phyloP scores from a whole-genome alignment of 2,888 invertebrate species.

The Catocala fraxini region DNA sequence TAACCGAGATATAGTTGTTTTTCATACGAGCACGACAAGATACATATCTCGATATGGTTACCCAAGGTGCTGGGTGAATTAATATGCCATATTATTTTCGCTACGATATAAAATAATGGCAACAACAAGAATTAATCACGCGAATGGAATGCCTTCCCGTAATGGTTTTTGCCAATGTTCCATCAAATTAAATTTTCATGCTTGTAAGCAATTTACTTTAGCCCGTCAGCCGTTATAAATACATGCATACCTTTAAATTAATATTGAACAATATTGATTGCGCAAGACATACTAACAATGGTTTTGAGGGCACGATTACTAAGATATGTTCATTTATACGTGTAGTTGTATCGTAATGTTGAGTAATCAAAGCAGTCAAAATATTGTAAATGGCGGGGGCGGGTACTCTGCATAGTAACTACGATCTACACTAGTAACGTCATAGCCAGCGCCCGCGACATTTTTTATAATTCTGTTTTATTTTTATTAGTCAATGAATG shows the following conservation, averaged over 20 bases:
- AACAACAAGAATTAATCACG: slow-evolving; percentile 10
- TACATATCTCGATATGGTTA: slow-evolving; percentile 17
- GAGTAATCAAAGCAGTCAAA: slow-evolving; percentile 24
- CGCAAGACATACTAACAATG: not conserved
- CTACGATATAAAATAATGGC: slow-evolving; percentile 4
- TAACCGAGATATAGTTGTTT: slow-evolving; percentile 59
- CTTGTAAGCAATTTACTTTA: slow-evolving; percentile 4
- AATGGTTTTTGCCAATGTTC: slow-evolving; percentile 9
- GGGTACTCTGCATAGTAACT: too few species aligned
- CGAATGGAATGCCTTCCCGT: slow-evolving; percentile 13
- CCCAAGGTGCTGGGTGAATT: slow-evolving; percentile 8
- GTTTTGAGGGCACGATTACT: too few species aligned
- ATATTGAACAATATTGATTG: not conserved
- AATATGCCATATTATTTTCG: not conserved
- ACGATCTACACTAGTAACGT: too few species aligned
- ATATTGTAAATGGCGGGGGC: too few species aligned
- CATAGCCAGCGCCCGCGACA: too few species aligned
- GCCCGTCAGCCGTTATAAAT: not conserved
- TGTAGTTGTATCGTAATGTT: slow-evolving; percentile 24
- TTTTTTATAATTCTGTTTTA: too few species aligned
- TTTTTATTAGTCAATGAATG: slow-evolving; percentile 13
- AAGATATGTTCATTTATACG: not conserved
- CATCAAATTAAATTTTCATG: slow-evolving; percentile 8
- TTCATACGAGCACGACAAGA: slow-evolving; percentile 33
- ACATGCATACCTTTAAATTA: slow-evolving; percentile 6